Evolutionary conservation across 2,888 invertebrate species (phyloP).

Genomic region (Meliscaeva auricollis): DNA sequence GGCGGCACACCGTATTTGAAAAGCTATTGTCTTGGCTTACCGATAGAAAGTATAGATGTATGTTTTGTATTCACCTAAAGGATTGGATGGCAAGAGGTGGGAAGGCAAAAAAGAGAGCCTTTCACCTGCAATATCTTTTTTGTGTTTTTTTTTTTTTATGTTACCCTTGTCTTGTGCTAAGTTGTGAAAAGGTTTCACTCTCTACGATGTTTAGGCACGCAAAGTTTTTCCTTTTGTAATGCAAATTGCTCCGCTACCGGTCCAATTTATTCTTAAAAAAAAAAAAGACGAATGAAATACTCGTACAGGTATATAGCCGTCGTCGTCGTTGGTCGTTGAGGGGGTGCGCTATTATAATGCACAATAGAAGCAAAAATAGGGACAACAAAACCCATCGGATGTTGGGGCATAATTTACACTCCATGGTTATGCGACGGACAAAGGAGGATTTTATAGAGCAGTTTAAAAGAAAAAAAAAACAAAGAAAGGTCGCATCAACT

Average conservation of each 20-base stretch:
- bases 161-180: slow-evolving; percentile 69
- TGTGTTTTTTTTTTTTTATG: slow-evolving; percentile 25
- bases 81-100: background rate
- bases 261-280: slow-evolving; percentile 67
- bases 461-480: background rate
- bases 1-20: slow-evolving; percentile 61
- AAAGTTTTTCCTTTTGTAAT: slow-evolving; percentile 75
- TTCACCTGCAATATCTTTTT: slow-evolving; percentile 59
- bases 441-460: slow-evolving; percentile 30
- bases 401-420: slow-evolving; percentile 72
- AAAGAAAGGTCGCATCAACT: slow-evolving; percentile 13
- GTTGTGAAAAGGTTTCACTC: slow-evolving; percentile 76
- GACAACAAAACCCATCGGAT: slow-evolving; percentile 61
- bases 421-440: slow-evolving; percentile 36
- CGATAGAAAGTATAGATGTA: background rate
- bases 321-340: background rate
- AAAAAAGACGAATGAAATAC: background rate
- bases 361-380: slow-evolving; percentile 54
- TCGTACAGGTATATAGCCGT: no score
- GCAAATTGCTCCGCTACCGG: slow-evolving; percentile 76
- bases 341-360: slow-evolving; percentile 57
- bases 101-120: background rate
- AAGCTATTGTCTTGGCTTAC: slow-evolving; percentile 64
- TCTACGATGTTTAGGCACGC: slow-evolving; percentile 75
- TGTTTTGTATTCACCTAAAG: no score